phyloP scores from a whole-genome alignment of 2,888 invertebrate species.

The Coenonympha glycerion region DNA sequence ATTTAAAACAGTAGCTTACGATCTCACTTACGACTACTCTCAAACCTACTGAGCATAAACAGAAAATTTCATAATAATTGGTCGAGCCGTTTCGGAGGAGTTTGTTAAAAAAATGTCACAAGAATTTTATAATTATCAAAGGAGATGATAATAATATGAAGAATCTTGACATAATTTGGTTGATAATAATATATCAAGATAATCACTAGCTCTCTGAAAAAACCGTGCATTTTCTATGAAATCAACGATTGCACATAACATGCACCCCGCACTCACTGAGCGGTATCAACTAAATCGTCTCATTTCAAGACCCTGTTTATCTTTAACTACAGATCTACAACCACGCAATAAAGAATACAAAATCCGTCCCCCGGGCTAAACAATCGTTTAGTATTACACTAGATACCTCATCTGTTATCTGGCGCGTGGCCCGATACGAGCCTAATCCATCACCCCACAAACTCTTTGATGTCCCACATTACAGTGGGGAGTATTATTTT shows the following conservation, averaged over 20 bases:
- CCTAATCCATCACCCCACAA: conserved; percentile 62
- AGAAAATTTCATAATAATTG: too few species aligned
- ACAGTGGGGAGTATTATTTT: conserved; percentile 40
- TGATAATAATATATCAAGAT: too few species aligned
- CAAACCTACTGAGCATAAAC: too few species aligned
- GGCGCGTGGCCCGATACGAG: conserved; percentile 62
- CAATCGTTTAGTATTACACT: conserved; percentile 44
- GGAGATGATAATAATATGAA: too few species aligned
- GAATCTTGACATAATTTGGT: too few species aligned
- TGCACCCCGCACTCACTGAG: background rate
- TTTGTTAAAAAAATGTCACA: too few species aligned
- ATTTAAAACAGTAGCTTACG: too few species aligned
- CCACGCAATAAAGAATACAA: conserved; percentile 33
- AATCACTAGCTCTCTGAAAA: too few species aligned
- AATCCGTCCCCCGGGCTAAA: conserved; percentile 43
- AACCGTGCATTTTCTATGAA: too few species aligned
- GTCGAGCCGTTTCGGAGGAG: too few species aligned
- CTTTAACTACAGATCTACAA: conserved; percentile 36
- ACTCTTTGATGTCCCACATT: conserved; percentile 62
- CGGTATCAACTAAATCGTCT: background rate
- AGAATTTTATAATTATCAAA: too few species aligned
- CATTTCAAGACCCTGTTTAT: conserved; percentile 12
- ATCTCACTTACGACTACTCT: too few species aligned
- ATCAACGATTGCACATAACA: background rate
- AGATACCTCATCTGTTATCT: conserved; percentile 49